Evolutionary conservation across 2,113 vertebrate genomes (phyloP), one percentile per base, ranked within the genome.

Genomic region (Pogona vitticeps): DNA sequence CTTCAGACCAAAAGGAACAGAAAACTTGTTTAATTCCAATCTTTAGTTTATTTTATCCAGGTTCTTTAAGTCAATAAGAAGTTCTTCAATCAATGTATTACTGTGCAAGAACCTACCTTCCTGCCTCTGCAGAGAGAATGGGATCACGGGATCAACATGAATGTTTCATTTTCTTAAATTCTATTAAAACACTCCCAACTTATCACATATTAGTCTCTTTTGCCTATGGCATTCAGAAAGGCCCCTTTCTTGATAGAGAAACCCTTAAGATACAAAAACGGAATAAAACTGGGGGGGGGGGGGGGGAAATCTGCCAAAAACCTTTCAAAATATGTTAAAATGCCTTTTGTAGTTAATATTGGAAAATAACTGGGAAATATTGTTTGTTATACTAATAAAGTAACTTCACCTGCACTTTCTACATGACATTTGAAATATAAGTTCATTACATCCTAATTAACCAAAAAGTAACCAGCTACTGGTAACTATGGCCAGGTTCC

Each of bases 91-190:
- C 5, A 56, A 59, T 79, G 52, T n/a, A 42, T 71, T 79, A 38
- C 76, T 59, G 76, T 59, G 56, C 46, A 79, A 59, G 52, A 86
- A 71, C 68, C 28, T 80, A n/a, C n/a, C 58, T 70, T 58, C 84
- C 76, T 18, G 7, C 26, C 58, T 18, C 33, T 17, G 20, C 12
- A 78, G 12, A 70, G 17, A 71, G 36, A 79, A 71, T 79, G 23
- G 68, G 63, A 85, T 85, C 78, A 85, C 68, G 76, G 23, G 84
- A 79, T 65, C 40, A 80, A 73, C 56, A 80, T 80, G 77, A 80
- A 77, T 67, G 73, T 38, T 6, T 72, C 56, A 3, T 28, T 75
- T 40, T 76, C 59, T 59, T 61, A 9, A 61, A 63, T 65, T 70
- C 58, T 9, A 52, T 40, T 56, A 77, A 78, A 85, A 42, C 36